Conservation (phyloP, 2,113 vertebrate species). For the Neopipo cinnamomea region DNA sequence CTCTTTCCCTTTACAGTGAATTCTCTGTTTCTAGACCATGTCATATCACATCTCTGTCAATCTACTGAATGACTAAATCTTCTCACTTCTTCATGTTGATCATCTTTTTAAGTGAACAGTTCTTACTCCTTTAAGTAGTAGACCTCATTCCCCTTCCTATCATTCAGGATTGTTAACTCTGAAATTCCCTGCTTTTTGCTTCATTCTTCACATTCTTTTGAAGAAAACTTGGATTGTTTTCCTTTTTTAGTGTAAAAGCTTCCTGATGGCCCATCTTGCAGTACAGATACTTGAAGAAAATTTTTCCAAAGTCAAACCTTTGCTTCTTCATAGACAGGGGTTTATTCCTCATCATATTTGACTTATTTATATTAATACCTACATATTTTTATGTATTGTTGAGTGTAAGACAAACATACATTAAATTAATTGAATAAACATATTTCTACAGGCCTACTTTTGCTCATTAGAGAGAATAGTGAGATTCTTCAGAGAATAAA, state of each 20-base stretch:
- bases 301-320: neutral
- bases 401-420: neutral
- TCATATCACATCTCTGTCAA: neutral
- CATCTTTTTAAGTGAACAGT: neutral
- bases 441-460: neutral
- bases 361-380: neutral
- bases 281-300: neutral
- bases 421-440: neutral
- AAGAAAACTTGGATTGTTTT: neutral
- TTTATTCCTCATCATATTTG: neutral
- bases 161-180: neutral
- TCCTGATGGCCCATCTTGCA: neutral
- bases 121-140: neutral
- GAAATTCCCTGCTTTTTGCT: neutral
- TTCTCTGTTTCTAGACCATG: neutral
- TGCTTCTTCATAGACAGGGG: neutral
- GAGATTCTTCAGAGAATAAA: neutral
- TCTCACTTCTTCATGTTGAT: neutral
- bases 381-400: neutral
- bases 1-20: neutral
- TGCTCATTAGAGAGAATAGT: neutral
- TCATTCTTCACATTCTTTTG: neutral
- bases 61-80: neutral
- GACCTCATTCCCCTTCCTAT: neutral
- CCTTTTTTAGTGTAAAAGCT: neutral